Evolutionary conservation across 1,140 invertebrate species (phyloP).

Genomic region (Leucophenga varia): DNA sequence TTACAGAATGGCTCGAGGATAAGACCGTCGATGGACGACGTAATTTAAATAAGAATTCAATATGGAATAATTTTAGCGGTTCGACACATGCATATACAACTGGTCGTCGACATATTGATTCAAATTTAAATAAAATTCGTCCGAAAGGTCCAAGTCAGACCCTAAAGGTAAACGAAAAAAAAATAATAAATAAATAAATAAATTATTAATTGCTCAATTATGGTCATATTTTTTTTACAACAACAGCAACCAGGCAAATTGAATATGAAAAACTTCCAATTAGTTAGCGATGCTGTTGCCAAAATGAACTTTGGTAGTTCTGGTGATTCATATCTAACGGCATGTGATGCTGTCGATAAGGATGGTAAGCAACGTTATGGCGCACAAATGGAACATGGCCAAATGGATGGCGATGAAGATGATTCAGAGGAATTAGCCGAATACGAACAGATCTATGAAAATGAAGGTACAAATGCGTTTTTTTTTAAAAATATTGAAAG

Average conservation of each 20-base stretch:
- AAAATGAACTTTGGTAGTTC: slow-evolving; percentile 68
- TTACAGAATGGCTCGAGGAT: slow-evolving; percentile 53
- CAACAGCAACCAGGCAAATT: slow-evolving; percentile 81
- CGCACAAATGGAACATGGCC: slow-evolving; percentile 66
- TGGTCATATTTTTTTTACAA: slow-evolving; percentile 46
- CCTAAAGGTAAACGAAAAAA: slow-evolving; percentile 64
- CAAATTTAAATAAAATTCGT: slow-evolving; percentile 62
- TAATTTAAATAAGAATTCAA: slow-evolving; percentile 56
- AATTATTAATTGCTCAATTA: slow-evolving; percentile 23
- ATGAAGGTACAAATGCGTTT: slow-evolving; percentile 56
- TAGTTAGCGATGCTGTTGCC: slow-evolving; percentile 79
- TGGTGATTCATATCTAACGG: slow-evolving; percentile 44
- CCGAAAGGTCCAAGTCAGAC: slow-evolving; percentile 78
- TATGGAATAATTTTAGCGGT: slow-evolving; percentile 65
- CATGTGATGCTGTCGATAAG: slow-evolving; percentile 32
- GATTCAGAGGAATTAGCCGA: slow-evolving; percentile 57
- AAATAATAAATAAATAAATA: neutral
- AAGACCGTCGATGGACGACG: slow-evolving; percentile 40
- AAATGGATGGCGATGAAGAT: slow-evolving; percentile 77
- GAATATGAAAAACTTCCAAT: slow-evolving; percentile 84
- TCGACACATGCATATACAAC: slow-evolving; percentile 79
- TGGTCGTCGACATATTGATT: slow-evolving; percentile 63
- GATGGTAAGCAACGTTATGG: slow-evolving; percentile 44
- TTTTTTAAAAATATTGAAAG: slow-evolving; percentile 38
- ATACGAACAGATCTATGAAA: slow-evolving; percentile 56